Conservation (phyloP, 2,888 invertebrate species). For the Drosophila pseudotakahashii region DNA sequence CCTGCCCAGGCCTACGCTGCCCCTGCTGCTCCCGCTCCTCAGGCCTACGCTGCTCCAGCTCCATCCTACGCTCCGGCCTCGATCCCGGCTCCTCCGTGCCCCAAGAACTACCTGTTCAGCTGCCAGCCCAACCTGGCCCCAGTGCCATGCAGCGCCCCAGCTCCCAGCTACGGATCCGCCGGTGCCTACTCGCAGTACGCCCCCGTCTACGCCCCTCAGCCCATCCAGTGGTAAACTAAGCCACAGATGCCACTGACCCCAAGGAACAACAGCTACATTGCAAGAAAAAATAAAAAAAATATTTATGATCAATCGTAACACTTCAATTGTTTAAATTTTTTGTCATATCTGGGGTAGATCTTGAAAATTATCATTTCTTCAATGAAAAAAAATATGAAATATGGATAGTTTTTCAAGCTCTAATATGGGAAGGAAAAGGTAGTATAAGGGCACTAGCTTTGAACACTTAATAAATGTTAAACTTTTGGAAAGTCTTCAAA, state of each 20-base stretch:
- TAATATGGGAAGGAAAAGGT: no score
- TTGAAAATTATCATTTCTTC: no score
- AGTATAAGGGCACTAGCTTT: no score
- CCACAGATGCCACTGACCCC: not conserved
- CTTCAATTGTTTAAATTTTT: not conserved
- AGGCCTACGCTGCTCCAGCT: constrained; percentile 33
- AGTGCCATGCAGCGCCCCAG: constrained; percentile 75
- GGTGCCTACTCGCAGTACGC: constrained; percentile 80
- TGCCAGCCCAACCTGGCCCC: constrained; percentile 78
- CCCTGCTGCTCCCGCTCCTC: constrained; percentile 48
- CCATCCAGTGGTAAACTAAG: constrained; percentile 45
- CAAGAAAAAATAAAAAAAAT: constrained; percentile 33
- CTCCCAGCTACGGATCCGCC: constrained; percentile 69
- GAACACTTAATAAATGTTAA: no score
- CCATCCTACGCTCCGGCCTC: constrained; percentile 52
- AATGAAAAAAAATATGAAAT: no score
- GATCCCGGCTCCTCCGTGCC: constrained; percentile 74
- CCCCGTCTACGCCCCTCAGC: constrained; percentile 67
- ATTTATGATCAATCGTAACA: constrained; percentile 17
- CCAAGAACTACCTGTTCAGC: constrained; percentile 80
- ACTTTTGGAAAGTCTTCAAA: no score
- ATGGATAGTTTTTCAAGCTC: no score
- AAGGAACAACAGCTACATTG: not conserved
- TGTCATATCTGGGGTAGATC: not conserved
- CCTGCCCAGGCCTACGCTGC: constrained; percentile 47